Evolutionary conservation across 2,797 vertebrate genomes (phyloP).

Genomic region (Dicrostonyx torquatus): DNA sequence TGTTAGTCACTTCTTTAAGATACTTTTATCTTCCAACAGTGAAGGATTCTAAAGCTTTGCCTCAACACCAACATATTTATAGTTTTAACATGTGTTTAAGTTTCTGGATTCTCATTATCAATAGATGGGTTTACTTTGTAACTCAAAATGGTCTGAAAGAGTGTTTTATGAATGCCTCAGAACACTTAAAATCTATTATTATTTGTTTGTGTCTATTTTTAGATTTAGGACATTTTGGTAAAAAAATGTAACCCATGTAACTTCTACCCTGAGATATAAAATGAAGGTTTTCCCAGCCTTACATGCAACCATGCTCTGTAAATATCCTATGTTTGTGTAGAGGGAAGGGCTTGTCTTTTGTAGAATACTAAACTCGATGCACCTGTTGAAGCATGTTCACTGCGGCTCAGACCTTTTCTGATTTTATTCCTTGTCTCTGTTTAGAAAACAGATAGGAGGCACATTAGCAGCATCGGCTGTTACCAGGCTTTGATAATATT

Average conservation of each 20-base stretch:
- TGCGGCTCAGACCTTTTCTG: neutral
- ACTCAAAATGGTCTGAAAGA: constrained; percentile 19
- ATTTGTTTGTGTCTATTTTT: neutral
- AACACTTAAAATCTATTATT: neutral
- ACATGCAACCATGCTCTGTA: neutral
- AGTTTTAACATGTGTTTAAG: neutral
- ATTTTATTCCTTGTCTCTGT: neutral
- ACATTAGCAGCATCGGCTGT: too few species aligned
- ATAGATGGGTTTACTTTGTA: neutral
- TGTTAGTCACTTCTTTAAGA: neutral
- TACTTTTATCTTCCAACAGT: neutral
- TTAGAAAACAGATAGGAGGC: neutral
- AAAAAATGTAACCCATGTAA: neutral
- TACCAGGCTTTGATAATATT: neutral
- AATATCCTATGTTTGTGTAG: neutral
- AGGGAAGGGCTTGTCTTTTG: neutral
- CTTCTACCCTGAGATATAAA: neutral
- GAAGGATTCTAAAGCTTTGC: neutral
- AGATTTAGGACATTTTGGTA: neutral
- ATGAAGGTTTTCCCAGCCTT: neutral
- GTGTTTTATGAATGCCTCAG: neutral
- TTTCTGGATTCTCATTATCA: neutral
- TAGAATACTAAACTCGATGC: neutral
- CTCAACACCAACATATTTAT: neutral
- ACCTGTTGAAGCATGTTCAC: neutral